Conservation (phyloP, 2,888 invertebrate species). For the Alcis repandata region DNA sequence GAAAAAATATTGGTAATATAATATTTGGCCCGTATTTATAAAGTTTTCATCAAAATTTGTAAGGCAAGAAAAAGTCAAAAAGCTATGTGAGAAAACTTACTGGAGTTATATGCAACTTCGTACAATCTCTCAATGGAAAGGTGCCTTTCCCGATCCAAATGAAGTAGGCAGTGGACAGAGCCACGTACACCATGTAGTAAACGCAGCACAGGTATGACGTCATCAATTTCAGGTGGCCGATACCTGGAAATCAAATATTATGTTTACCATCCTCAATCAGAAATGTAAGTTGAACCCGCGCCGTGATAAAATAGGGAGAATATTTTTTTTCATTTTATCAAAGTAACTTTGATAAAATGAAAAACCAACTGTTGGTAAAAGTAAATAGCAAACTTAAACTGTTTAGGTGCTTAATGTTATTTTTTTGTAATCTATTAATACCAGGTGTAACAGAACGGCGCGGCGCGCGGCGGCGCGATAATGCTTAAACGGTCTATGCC, state of each 20-base stretch:
- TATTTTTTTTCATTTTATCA: too few relatives aligned
- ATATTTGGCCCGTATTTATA: too few relatives aligned
- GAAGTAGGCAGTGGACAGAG: conserved; percentile 86
- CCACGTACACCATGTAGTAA: conserved; percentile 88
- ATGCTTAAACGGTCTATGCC: too few relatives aligned
- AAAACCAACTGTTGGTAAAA: too few relatives aligned
- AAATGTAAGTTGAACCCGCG: neutral
- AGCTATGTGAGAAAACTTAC: conserved; percentile 63
- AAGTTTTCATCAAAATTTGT: neutral
- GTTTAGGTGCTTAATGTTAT: too few relatives aligned
- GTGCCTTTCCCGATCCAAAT: conserved; percentile 88
- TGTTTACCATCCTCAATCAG: neutral
- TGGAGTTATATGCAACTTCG: conserved; percentile 83
- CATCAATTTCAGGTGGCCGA: conserved; percentile 88
- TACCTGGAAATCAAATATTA: conserved; percentile 78
- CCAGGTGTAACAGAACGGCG: too few relatives aligned
- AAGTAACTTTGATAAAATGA: too few relatives aligned
- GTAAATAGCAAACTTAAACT: too few relatives aligned
- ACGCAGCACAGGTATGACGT: conserved; percentile 87
- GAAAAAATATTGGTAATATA: too few relatives aligned
- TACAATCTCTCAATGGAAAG: conserved; percentile 88
- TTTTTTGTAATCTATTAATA: too few relatives aligned
- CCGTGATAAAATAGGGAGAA: too few relatives aligned
- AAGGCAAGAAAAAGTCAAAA: conserved; percentile 13
- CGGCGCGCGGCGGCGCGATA: too few relatives aligned